Evolutionary conservation across 2,797 vertebrate genomes (phyloP).

Genomic region (Mus caroli): DNA sequence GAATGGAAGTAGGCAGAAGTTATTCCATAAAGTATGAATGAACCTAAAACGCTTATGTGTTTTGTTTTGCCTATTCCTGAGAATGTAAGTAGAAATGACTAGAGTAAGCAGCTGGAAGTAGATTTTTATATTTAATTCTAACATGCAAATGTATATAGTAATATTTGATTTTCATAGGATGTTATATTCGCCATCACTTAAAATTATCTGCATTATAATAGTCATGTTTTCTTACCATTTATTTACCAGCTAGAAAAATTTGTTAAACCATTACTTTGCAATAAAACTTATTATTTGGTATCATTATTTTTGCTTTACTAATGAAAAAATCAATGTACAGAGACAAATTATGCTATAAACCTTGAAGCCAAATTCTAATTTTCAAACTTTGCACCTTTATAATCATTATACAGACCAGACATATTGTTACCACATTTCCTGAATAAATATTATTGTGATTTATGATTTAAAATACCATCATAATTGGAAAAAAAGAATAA

Average conservation of each 20-base stretch:
- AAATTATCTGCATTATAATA: neutral
- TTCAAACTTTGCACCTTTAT: neutral
- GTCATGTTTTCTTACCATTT: neutral
- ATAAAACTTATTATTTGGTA: neutral
- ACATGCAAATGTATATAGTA: neutral
- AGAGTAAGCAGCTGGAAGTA: neutral
- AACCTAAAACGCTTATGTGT: neutral
- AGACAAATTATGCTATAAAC: neutral
- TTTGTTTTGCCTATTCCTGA: neutral
- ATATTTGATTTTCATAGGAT: neutral
- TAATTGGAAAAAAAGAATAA: neutral
- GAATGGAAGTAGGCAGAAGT: rapidly evolving
- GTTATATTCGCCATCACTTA: neutral
- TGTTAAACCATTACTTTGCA: neutral
- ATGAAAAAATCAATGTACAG: neutral
- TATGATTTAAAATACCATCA: neutral
- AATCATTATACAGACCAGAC: neutral
- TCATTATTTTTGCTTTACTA: neutral
- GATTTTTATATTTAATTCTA: neutral
- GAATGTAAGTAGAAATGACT: neutral
- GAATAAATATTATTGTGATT: neutral
- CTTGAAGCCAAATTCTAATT: neutral
- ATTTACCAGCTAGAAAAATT: neutral
- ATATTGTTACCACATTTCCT: neutral
- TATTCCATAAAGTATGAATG: neutral